Evolutionary conservation across 2,888 invertebrate species (phyloP), one percentile per base, ranked within the genome.

Genomic region (Cylindroiulus punctatus): DNA sequence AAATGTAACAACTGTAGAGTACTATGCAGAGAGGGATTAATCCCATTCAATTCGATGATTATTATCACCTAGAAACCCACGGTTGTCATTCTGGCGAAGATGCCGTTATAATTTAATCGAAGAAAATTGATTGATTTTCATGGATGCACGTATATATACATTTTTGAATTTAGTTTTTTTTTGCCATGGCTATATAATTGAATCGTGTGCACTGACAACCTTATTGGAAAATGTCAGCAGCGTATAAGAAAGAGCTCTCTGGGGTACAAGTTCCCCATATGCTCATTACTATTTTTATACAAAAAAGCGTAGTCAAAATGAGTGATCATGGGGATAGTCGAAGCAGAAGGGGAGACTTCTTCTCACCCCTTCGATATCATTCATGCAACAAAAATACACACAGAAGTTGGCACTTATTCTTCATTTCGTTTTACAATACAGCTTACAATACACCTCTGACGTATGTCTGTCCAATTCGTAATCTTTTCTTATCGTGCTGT

Each of bases 261-360:
- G 57, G 57, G 57, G 57, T 57, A 57, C 57, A 22, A 57, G 57
- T 57, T 57, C 57, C 57, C 57, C 57, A 57, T 57, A 57, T 57
- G 57, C 57, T 57, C 57, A 57, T 57, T 57, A 57, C 57, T 57
- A 57, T 57, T 57, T 57, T 57, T 57, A 57, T 57, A 57, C 57
- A 57, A 57, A 57, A 57, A 57, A 19, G 57, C 57, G 57, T 57
- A 57, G 22, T 57, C 57, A n/a, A 57, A 57, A 57, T 57, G 57
- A 57, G 57, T 57, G 57, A 57, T 57, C 57, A 57, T 57, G 57
- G 57, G 57, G 57, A 57, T 57, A 22, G 57, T 22, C 57, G 57
- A 5, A 22, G 57, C 57, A 57, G 57, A 57, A 57, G 57, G 57
- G 57, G 57, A 57, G 44, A 14, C 44, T 1, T 8, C 44, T 14